These are phyloP conservation scores for Taeniopygia guttata DNA, from an alignment of 2,797 vertebrate genomes.

Conservation along the genomic window DNA sequence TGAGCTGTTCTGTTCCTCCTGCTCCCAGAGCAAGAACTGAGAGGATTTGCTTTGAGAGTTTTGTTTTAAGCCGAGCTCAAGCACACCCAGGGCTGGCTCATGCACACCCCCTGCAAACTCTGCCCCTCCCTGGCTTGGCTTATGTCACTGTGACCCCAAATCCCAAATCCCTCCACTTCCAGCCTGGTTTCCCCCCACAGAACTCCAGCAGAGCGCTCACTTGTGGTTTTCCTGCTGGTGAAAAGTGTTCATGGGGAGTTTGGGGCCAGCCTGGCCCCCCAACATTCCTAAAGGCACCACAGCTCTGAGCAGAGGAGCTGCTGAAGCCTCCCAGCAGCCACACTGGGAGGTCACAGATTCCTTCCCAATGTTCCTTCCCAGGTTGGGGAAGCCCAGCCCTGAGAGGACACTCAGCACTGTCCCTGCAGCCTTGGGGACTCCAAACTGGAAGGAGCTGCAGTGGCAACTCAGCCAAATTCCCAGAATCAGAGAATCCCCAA, in stretches of 20 bases:
- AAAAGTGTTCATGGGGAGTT: neutral
- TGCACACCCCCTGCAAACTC: neutral
- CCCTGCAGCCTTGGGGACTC: neutral
- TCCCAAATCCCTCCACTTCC: neutral
- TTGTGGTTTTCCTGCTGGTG: neutral
- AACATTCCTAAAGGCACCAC: conserved; percentile 64
- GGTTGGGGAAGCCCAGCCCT: neutral
- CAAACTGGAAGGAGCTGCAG: neutral
- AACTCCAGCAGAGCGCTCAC: neutral
- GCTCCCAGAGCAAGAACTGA: neutral
- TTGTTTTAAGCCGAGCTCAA: conserved; percentile 1
- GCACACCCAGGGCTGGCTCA: neutral
- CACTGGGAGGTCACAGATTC: conserved; percentile 55
- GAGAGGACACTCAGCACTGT: neutral
- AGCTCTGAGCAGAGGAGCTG: neutral
- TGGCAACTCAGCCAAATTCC: neutral
- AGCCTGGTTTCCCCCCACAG: neutral
- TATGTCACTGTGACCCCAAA: neutral
- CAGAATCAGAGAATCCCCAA: neutral
- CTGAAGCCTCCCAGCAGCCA: conserved; percentile 59
- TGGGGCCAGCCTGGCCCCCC: neutral
- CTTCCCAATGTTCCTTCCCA: neutral
- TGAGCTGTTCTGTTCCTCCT: neutral
- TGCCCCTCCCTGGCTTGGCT: neutral
- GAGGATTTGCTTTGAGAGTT: neutral